Evolutionary conservation across 2,888 invertebrate genomes (phyloP), one percentile per base, ranked within the genome.

Genomic region (Spisula subtruncata): DNA sequence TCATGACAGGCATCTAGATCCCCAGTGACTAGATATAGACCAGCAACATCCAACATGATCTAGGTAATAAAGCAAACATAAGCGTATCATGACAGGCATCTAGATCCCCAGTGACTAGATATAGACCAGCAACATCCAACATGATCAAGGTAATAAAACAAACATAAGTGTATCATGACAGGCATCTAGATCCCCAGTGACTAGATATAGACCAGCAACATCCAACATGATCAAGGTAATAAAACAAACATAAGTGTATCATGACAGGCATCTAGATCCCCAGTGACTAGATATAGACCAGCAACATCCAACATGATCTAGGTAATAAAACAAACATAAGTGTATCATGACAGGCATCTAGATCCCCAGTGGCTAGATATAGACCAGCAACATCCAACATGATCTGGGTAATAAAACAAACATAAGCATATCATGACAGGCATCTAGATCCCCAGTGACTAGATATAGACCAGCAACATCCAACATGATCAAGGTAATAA

Each of bases 1-100:
- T 98, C 98, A 93, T 99, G 98, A 96, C 99, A 99, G 93, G 98
- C 97, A 91, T 99, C 98, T 93, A 99, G 97, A 95, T 98, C 98
- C 95, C 98, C 98, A 46, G 96, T 96, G 18, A 94, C 93, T 92
- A 97, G 94, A 93, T 97, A 96, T 54, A 97, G 94, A 29, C 96
- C 96, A 4, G 97, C 97, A 89, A 97, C 94, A 85, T 96, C 96
- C 85, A 97, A 93, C 94, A 96, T 96, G 5, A 96, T 94, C 96
- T 97, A 92, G 18, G 91, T 48, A 51, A 25, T 41, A 83, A 16
- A 86, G 46, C 10, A 60, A n/a, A 18, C 54, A 54, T 54, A 8
- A 8, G 8, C 20, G 2, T 54, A 8, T 54, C 54, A n/a, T 99
- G 98, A 96, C 99, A 99, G 93, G 98, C 97, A 91, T 99, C 98